Evolutionary conservation across 2,113 vertebrate genomes (phyloP).

Genomic region (Coptodon bakossiorum): DNA sequence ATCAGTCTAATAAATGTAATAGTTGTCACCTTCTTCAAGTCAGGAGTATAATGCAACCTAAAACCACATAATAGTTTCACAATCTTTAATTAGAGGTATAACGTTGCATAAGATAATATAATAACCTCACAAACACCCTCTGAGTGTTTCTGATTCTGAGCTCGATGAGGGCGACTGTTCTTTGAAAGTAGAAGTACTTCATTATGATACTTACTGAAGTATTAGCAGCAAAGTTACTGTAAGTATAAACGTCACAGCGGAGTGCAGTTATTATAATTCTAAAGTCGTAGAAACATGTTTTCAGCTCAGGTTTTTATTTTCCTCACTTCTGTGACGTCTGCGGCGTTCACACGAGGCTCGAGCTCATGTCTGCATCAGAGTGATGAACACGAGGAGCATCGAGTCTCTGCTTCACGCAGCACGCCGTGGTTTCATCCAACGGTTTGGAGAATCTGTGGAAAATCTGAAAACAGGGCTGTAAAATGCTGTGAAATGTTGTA

Average conservation of each 20-base stretch:
- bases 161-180: fast-evolving
- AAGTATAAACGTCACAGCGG: neutral
- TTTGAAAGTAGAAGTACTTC: neutral
- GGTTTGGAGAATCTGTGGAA: neutral
- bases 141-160: neutral
- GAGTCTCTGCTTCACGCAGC: neutral
- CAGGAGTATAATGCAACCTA: too few species aligned
- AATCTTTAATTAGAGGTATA: too few species aligned
- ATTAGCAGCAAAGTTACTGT: neutral
- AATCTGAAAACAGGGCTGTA: neutral
- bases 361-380: neutral
- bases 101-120: too few species aligned
- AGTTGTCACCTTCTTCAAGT: too few species aligned
- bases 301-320: neutral
- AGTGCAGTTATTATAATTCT: neutral
- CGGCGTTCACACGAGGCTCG: neutral
- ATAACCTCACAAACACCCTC: fast-evolving
- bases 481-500: fast-evolving
- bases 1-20: too few species aligned
- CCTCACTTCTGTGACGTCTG: fast-evolving
- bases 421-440: neutral
- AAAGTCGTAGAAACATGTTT: neutral
- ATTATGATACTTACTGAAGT: neutral
- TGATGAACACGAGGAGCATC: fast-evolving
- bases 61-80: too few species aligned